Evolutionary conservation across 2,888 invertebrate genomes (phyloP).

Genomic region (Phlogophora meticulosa): DNA sequence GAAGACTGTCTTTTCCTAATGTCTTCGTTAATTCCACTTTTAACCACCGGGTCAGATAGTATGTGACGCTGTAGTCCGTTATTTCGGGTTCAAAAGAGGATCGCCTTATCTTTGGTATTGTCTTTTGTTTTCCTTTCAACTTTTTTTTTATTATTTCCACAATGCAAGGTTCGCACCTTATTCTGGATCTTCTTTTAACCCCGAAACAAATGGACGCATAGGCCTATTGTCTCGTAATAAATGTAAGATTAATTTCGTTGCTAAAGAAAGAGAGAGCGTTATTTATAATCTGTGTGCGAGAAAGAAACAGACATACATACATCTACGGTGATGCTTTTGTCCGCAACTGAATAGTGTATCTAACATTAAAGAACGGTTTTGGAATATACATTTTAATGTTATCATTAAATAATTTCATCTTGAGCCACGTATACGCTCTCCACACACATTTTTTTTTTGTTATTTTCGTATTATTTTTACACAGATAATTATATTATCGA

Average conservation of each 20-base stretch:
- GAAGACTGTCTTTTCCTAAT: background rate
- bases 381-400: slow-evolving; percentile 44
- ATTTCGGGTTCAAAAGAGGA: slow-evolving; percentile 14
- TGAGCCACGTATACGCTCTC: slow-evolving; percentile 52
- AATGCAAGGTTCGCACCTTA: background rate
- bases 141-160: too few relatives aligned
- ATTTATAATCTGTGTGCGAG: slow-evolving; percentile 40
- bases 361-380: slow-evolving; percentile 45
- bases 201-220: slow-evolving; percentile 36
- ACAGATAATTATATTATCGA: slow-evolving; percentile 60
- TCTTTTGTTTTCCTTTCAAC: slow-evolving; percentile 1
- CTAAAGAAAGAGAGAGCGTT: slow-evolving; percentile 43
- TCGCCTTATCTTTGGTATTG: slow-evolving; percentile 36
- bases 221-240: slow-evolving; percentile 41
- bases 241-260: slow-evolving; percentile 50
- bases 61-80: background rate
- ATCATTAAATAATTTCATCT: slow-evolving; percentile 19
- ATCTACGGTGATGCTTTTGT: slow-evolving; percentile 48
- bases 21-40: background rate
- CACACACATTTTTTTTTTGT: slow-evolving; percentile 44
- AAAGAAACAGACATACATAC: slow-evolving; percentile 45
- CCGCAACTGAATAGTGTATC: slow-evolving; percentile 48
- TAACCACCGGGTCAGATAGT: background rate
- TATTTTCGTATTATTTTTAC: slow-evolving; percentile 38
- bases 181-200: slow-evolving; percentile 24